Base-by-base conservation (phyloP, 1,140 invertebrate species). In the Zophobas morio region DNA sequence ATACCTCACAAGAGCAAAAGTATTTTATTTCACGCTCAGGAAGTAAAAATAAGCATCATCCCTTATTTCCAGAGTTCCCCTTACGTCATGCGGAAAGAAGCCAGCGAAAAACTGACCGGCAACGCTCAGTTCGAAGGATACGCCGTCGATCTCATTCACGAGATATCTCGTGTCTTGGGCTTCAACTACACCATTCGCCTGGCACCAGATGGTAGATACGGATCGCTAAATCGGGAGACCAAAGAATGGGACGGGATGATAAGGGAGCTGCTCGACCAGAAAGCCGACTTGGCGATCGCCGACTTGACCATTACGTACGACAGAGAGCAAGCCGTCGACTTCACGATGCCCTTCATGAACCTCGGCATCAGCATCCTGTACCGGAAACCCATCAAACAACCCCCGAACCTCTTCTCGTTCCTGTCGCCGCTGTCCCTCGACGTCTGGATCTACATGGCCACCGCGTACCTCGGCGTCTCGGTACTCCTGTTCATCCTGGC, bases 281-380 rank as follows among this genome's bases (percentile, higher is more conserved):
- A 93, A 84, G 96, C 96, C 2, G 97, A 98, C 88, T 86, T 98
- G 49, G 96, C 96, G 1, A 95, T 98, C 72, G 96, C 94, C 0
- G 96, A 98, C 89, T 89, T 99, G 2, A 98, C 97, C 5, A 98
- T 99, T 79, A 98, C 96, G 0, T 96, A 96, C 84, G 95, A 96
- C 82, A 88, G 95, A 39, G 94, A 95, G 81, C 92, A 95, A 87
- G 96, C 94, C 1, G 96, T 98, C 1, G 96, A 98, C 86, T 98
- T 98, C 85, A 98, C 96, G 4, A 96, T 96, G 91, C 96, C 96
- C 0, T 98, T 97, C 85, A 98, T 98, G 96, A 97, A 97, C 87
- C 89, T 98, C 70, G 96, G 95, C 6, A 96, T 98, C 71, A 96
- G 95, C 35, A 97, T 98, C 85, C 87, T 98, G n/a, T 96, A 97